phyloP scores from a whole-genome alignment of 2,888 invertebrate species.

The Cetonia aurata region DNA sequence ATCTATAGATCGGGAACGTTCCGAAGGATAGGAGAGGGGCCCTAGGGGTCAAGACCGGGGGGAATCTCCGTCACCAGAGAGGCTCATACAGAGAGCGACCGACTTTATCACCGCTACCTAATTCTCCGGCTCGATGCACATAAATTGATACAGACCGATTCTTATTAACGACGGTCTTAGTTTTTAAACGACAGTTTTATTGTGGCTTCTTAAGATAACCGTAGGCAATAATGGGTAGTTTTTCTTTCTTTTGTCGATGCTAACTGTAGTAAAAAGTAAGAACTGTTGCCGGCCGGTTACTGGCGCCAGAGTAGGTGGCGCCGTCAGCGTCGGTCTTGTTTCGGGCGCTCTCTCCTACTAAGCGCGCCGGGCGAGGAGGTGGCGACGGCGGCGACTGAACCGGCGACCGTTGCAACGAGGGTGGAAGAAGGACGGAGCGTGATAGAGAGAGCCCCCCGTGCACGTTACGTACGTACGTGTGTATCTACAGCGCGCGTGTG shows the following conservation, averaged over 20 bases:
- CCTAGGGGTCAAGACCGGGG: too few relatives aligned
- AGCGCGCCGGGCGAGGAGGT: conserved; percentile 46
- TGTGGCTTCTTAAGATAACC: conserved; percentile 67
- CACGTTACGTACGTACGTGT: conserved; percentile 4
- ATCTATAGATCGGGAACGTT: conserved; percentile 15
- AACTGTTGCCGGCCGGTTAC: conserved; percentile 62
- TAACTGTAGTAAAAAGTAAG: conserved; percentile 65
- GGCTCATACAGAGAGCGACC: conserved; percentile 13
- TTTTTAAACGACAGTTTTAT: conserved; percentile 67
- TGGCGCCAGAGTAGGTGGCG: conserved; percentile 63
- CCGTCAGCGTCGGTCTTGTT: conserved; percentile 58
- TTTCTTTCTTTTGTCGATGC: conserved; percentile 64
- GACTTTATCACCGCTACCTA: conserved; percentile 56
- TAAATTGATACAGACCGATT: conserved; percentile 65
- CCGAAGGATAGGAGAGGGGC: not conserved
- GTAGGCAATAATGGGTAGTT: conserved; percentile 68
- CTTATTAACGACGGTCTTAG: conserved; percentile 64
- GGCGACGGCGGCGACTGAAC: conserved; percentile 42
- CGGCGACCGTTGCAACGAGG: conserved; percentile 9
- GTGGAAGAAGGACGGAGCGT: conserved; percentile 36
- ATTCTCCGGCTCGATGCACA: conserved; percentile 57
- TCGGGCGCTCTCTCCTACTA: conserved; percentile 32
- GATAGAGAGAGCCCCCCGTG: conserved; percentile 14
- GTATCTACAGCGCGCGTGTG: conserved; percentile 12
- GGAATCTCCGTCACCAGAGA: not conserved